phyloP scores from a whole-genome alignment of 92 coral and sea anemone species.

The Phenganax stokvisi region DNA sequence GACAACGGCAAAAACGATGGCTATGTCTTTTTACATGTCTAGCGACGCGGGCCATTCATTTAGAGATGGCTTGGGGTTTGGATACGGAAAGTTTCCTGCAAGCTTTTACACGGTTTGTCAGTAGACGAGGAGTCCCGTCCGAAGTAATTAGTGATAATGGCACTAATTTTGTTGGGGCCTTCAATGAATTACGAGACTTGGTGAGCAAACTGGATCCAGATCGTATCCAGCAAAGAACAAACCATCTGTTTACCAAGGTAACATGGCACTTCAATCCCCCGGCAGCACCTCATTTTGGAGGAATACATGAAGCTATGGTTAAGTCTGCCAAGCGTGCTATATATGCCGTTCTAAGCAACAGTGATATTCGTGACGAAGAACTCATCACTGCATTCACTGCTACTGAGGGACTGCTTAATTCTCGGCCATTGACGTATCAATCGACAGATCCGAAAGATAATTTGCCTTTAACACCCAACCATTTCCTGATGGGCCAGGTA shows the following conservation, averaged over 20 bases:
- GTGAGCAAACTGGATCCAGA: slow-evolving; percentile 20
- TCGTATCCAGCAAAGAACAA: slow-evolving; percentile 18
- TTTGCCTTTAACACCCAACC: slow-evolving; percentile 9
- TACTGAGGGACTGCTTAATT: background rate
- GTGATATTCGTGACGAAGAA: slow-evolving; percentile 33
- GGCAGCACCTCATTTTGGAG: slow-evolving; percentile 21
- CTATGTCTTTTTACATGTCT: slow-evolving; percentile 31
- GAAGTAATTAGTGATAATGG: slow-evolving; percentile 25
- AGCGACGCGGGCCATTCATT: slow-evolving; percentile 37
- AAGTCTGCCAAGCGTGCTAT: slow-evolving; percentile 13
- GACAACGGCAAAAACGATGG: slow-evolving; percentile 23
- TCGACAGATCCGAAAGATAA: slow-evolving; percentile 5
- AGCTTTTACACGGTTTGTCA: slow-evolving; percentile 24
- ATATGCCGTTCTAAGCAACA: background rate
- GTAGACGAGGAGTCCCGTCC: background rate
- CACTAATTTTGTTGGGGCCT: slow-evolving; percentile 24
- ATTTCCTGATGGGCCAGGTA: slow-evolving; percentile 9
- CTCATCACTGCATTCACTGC: slow-evolving; percentile 23
- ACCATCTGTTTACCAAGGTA: slow-evolving; percentile 16
- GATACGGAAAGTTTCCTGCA: slow-evolving; percentile 30
- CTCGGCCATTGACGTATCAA: slow-evolving; percentile 22
- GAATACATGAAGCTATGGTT: slow-evolving; percentile 16
- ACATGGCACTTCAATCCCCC: slow-evolving; percentile 16
- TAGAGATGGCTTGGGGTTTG: slow-evolving; percentile 31
- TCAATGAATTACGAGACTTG: slow-evolving; percentile 12